Conservation (phyloP, 2,888 invertebrate genomes). For the Shargacucullia verbasci region DNA sequence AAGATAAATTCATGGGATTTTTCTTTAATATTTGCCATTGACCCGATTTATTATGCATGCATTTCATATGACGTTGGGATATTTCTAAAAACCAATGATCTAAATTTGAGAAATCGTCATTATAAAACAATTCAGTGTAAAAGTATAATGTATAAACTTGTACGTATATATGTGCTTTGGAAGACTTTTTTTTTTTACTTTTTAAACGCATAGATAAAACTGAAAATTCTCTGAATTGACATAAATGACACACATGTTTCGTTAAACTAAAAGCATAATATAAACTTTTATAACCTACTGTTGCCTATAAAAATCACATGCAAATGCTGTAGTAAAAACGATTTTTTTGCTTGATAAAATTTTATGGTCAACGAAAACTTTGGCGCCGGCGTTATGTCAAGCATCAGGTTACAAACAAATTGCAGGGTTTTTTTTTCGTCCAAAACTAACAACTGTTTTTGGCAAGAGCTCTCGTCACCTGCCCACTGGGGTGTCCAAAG, state of each 20-base stretch:
- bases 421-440: slow-evolving; percentile 28
- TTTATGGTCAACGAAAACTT: slow-evolving; percentile 47
- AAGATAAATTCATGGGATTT: too few relatives aligned
- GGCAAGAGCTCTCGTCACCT: slow-evolving; percentile 42
- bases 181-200: too few relatives aligned
- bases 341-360: slow-evolving; percentile 57
- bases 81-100: too few relatives aligned
- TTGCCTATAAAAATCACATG: slow-evolving; percentile 51
- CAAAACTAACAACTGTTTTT: slow-evolving; percentile 35
- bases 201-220: neutral
- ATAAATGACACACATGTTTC: slow-evolving; percentile 33
- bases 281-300: slow-evolving; percentile 51
- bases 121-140: too few relatives aligned
- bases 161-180: too few relatives aligned
- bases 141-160: too few relatives aligned
- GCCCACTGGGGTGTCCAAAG: slow-evolving; percentile 42
- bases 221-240: slow-evolving; percentile 7
- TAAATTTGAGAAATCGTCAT: too few relatives aligned
- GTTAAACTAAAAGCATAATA: slow-evolving; percentile 33
- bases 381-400: slow-evolving; percentile 60
- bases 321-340: slow-evolving; percentile 44
- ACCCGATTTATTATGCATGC: too few relatives aligned
- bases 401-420: slow-evolving; percentile 56
- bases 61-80: too few relatives aligned
- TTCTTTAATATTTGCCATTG: too few relatives aligned